Percentiles rank a stretch among this genome's conserved stretches.
Evolutionary conservation across 92 coral and sea anemone genomes (phyloP).

Genomic region (Nematostella vectensis): DNA sequence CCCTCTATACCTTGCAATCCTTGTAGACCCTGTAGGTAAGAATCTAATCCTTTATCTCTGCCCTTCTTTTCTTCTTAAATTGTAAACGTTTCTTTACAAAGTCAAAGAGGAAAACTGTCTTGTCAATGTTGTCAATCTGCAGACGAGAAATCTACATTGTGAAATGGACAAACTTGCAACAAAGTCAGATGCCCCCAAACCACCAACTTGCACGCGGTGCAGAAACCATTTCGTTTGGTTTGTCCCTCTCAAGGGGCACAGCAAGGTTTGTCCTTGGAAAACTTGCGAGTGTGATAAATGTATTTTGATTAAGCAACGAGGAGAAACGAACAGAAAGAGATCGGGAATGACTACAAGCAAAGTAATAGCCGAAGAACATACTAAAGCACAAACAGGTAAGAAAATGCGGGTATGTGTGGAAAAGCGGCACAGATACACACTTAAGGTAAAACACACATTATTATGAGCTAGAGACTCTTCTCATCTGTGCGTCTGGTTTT

Average conservation of each 20-base stretch:
- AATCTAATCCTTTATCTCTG: too few relatives aligned
- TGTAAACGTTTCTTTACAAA: too few relatives aligned
- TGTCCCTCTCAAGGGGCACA: slow-evolving; percentile 13
- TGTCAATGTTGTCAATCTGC: too few relatives aligned
- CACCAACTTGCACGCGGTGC: slow-evolving; percentile 22
- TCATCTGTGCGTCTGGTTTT: too few relatives aligned
- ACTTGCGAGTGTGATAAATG: slow-evolving; percentile 10
- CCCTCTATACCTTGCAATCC: too few relatives aligned
- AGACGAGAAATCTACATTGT: too few relatives aligned
- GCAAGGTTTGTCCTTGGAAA: slow-evolving; percentile 11
- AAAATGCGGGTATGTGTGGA: neutral
- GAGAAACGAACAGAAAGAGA: slow-evolving; percentile 12
- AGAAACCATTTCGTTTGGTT: slow-evolving; percentile 17
- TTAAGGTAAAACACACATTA: too few relatives aligned
- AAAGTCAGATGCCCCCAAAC: neutral
- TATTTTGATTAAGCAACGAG: slow-evolving; percentile 15
- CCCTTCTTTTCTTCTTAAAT: too few relatives aligned
- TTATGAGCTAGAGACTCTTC: too few relatives aligned
- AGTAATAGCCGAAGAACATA: neutral
- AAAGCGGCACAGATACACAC: neutral
- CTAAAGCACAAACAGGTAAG: neutral
- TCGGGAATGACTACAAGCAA: slow-evolving; percentile 2
- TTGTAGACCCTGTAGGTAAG: too few relatives aligned
- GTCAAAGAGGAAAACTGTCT: too few relatives aligned
- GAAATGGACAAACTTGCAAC: too few relatives aligned